These are phyloP conservation scores for Tursiops truncatus DNA, from an alignment of 2,113 vertebrate genomes.

Conservation along the genomic window DNA sequence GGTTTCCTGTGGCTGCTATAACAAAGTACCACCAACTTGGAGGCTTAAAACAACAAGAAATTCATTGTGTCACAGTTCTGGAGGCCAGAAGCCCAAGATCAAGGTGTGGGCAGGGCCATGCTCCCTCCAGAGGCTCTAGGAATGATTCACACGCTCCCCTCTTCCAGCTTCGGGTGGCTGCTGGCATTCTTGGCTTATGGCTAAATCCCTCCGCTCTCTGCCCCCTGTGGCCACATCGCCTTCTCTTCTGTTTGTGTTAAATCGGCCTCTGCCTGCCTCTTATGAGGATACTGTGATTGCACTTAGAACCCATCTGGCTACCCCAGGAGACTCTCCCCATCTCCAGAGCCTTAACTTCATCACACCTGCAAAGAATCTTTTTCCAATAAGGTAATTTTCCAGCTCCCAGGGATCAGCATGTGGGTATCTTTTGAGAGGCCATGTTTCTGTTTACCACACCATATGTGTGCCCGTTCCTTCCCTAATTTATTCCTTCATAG, in stretches of 20 bases:
- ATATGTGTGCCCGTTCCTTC: neutral
- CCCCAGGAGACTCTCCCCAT: neutral
- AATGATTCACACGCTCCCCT: neutral
- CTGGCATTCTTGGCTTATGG: neutral
- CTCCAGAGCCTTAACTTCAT: neutral
- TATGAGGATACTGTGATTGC: neutral
- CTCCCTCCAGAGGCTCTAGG: neutral
- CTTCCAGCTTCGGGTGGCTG: neutral
- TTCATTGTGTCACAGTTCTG: neutral
- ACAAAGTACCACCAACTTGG: neutral
- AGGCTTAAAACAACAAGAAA: neutral
- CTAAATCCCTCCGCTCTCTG: neutral
- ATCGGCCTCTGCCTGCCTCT: neutral
- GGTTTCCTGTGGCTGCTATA: neutral
- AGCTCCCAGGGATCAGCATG: neutral
- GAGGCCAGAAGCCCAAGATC: neutral
- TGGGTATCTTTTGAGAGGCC: neutral
- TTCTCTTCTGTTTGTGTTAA: neutral
- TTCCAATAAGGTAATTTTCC: neutral
- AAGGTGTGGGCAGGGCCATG: neutral
- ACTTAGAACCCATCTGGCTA: neutral
- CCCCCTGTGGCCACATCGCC: rapidly evolving
- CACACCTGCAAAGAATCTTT: neutral
- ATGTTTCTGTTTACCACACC: neutral
- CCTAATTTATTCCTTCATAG: neutral